phyloP scores from a whole-genome alignment of 1,140 invertebrate species.

The Chrysoperla carnea region DNA sequence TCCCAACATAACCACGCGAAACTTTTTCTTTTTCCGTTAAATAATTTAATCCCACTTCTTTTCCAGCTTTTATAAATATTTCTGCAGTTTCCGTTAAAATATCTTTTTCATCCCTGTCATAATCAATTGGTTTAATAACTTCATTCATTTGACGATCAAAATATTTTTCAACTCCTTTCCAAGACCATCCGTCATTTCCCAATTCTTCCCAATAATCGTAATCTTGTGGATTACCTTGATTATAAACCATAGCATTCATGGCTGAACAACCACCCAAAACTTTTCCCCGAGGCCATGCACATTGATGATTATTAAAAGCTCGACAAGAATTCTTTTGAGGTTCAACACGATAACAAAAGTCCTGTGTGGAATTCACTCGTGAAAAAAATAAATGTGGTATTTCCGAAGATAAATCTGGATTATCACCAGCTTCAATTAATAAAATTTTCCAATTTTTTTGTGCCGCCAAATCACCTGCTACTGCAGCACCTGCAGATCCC shows the following conservation, averaged over 20 bases:
- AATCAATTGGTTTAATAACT: background rate
- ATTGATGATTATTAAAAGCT: conserved; percentile 12
- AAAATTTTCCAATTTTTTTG: conserved; percentile 22
- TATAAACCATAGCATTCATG: conserved; percentile 57
- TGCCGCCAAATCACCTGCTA: conserved; percentile 24
- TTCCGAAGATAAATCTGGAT: conserved; percentile 9
- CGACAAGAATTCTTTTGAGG: conserved; percentile 6
- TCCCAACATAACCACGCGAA: conserved; percentile 17
- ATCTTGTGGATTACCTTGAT: conserved; percentile 46
- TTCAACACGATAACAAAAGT: conserved; percentile 31
- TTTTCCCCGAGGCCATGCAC: conserved; percentile 26
- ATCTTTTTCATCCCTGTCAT: background rate
- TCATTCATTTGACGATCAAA: conserved; percentile 32
- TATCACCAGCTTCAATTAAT: conserved; percentile 36
- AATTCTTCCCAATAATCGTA: conserved; percentile 45
- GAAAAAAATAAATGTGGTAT: conserved; percentile 8
- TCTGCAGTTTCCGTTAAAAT: conserved; percentile 15
- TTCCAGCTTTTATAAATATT: conserved; percentile 10
- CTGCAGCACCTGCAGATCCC: conserved; percentile 41
- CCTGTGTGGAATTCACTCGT: conserved; percentile 9
- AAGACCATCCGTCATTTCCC: conserved; percentile 48
- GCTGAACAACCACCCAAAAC: conserved; percentile 43
- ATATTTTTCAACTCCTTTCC: conserved; percentile 38
- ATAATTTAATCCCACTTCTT: conserved; percentile 15
- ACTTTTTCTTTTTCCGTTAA: conserved; percentile 11